Base-by-base conservation (phyloP, 2,888 invertebrate genomes). In the Eupithecia abbreviata region DNA sequence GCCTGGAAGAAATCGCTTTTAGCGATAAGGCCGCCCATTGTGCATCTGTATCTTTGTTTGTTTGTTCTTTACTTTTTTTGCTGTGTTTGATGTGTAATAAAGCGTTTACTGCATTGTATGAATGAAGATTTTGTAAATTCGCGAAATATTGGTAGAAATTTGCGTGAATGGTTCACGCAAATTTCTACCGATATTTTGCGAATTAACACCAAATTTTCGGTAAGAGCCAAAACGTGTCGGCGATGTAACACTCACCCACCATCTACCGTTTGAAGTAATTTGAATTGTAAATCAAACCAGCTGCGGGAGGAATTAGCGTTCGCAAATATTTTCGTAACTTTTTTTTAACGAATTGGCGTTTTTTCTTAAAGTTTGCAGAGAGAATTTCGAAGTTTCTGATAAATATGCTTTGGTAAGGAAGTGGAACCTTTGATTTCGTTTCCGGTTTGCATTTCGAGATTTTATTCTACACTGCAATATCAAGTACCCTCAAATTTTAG, bases 271-370 rank as follows among this genome's bases (percentile, higher is more conserved):
- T 62, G 18, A 62, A 30, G 30, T 62, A 62, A 62, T 66, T 66
- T 66, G 66, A 66, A 69, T 69, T 47, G 47, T 43, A n/a, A 69
- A 69, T 69, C 47, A 18, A 69, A 43, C 41, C 47, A 18, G 47
- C 43, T 69, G 47, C 43, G 43, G 15, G 13, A n/a, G 42, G 18
- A 68, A 47, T 43, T 69, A 45, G 12, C 47, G 69, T 43, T 43
- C 2, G 47, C 69, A 69, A 47, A 69, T 47, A 69, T 66, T 42
- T 66, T 12, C 62, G 62, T 62, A 62, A 62, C 62, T 30, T 62
- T 62, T 62, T 62, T 30, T 62, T 30, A 62, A 12, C 10, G 30
- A 62, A 18, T 62, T 12, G 18, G 30, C 62, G 10, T 10, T 30
- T 62, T n/a, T 30, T 30, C 12, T 10, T 18, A 12, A 62, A 62